Conservation (phyloP, 2,113 vertebrate genomes). For the Plecotus auritus region DNA sequence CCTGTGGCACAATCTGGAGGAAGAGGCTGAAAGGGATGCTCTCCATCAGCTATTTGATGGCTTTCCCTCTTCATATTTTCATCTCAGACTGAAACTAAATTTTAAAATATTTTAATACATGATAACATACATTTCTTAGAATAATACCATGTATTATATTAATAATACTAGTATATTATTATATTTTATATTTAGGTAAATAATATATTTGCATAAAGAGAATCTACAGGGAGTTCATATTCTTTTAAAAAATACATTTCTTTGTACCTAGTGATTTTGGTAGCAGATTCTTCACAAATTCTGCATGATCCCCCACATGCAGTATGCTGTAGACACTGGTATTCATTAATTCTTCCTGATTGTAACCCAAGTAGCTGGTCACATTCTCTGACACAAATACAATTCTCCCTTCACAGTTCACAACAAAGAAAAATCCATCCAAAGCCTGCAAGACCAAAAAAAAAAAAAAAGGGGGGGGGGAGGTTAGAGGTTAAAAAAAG, state of each 20-base stretch:
- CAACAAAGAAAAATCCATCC: slow-evolving; percentile 96
- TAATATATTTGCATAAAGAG: background rate
- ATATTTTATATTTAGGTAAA: background rate
- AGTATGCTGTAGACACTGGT: slow-evolving; percentile 97
- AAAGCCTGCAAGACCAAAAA: slow-evolving; percentile 84
- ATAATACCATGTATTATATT: background rate
- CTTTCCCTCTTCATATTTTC: background rate
- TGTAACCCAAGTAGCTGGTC: slow-evolving; percentile 92
- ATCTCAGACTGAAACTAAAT: background rate
- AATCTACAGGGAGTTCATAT: background rate
- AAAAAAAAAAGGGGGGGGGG: background rate
- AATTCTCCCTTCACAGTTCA: slow-evolving; percentile 94
- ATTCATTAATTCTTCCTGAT: slow-evolving; percentile 96
- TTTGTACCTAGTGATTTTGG: slow-evolving; percentile 92
- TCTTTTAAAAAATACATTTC: background rate
- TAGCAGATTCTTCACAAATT: slow-evolving; percentile 94
- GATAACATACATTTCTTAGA: background rate
- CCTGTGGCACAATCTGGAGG: background rate
- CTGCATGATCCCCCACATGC: slow-evolving; percentile 94
- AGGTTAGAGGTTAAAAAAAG: background rate
- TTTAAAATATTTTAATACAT: background rate
- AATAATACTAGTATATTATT: too few relatives aligned
- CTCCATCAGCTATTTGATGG: background rate
- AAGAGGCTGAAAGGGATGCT: background rate
- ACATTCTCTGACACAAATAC: slow-evolving; percentile 97